Evolutionary conservation across 1,140 invertebrate genomes (phyloP).

Genomic region (Tachypleus tridentatus): DNA sequence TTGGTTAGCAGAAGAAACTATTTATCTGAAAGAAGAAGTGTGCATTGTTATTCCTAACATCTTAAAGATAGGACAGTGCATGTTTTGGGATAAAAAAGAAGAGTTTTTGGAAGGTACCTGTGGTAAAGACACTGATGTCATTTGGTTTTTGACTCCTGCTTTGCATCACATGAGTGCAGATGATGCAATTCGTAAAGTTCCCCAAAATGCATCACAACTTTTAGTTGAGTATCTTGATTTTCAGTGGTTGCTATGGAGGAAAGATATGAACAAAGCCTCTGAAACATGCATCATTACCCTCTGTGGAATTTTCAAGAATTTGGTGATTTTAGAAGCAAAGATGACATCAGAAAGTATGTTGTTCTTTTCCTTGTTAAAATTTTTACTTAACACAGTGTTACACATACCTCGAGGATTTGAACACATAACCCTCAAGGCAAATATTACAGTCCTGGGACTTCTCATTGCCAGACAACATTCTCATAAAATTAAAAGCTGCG

Average conservation of each 20-base stretch:
- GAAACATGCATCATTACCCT: conserved; percentile 42
- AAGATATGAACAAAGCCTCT: background rate
- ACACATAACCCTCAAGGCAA: conserved; percentile 69
- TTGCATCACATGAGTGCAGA: conserved; percentile 82
- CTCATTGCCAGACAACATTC: conserved; percentile 70
- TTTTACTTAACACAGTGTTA: conserved; percentile 73
- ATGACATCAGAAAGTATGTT: conserved; percentile 58
- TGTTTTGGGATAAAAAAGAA: conserved; percentile 39
- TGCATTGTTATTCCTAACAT: conserved; percentile 43
- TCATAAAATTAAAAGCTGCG: conserved; percentile 31
- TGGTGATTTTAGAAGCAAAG: conserved; percentile 72
- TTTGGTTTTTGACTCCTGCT: conserved; percentile 69
- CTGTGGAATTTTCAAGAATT: conserved; percentile 85
- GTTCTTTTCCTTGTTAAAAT: conserved; percentile 68
- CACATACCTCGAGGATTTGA: conserved; percentile 67
- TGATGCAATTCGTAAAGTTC: conserved; percentile 65
- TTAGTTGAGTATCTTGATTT: conserved; percentile 27
- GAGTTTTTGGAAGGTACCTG: conserved; percentile 37
- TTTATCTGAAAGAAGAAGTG: conserved; percentile 70
- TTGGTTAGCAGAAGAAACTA: conserved; percentile 83
- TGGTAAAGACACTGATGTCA: conserved; percentile 51
- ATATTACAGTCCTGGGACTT: conserved; percentile 66
- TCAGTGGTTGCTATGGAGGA: conserved; percentile 7
- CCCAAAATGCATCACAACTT: conserved; percentile 37
- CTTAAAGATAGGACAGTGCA: conserved; percentile 25